Conservation (phyloP, 2,113 vertebrate genomes). For the Gavia stellata region DNA sequence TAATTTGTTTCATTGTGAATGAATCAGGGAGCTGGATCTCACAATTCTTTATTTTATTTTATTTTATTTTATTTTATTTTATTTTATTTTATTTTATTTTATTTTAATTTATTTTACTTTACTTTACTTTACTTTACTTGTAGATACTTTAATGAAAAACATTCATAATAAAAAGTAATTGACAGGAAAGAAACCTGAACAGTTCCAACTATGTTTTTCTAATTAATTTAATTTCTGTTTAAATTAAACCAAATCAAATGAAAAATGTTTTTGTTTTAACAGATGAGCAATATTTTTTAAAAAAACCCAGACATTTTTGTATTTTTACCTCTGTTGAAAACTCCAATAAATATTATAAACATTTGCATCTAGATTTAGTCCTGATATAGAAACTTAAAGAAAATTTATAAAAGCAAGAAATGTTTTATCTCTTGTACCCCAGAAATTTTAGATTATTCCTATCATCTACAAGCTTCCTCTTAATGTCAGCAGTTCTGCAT, state of each 20-base stretch:
- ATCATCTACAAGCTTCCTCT: neutral
- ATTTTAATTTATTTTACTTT: neutral
- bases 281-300: neutral
- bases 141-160: neutral
- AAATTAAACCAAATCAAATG: neutral
- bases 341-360: neutral
- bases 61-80: neutral
- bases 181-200: neutral
- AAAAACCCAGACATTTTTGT: accelerated
- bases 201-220: neutral
- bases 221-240: neutral
- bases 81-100: neutral
- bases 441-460: neutral
- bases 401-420: neutral
- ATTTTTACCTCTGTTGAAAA: neutral
- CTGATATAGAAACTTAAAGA: neutral
- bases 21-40: neutral
- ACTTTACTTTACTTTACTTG: neutral
- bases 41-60: neutral
- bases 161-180: neutral
- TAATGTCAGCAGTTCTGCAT: neutral
- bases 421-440: neutral
- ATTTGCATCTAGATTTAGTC: neutral
- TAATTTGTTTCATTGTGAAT: neutral
- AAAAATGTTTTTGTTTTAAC: neutral